Base-by-base conservation (phyloP, 2,888 invertebrate genomes). In the Merodon equestris region DNA sequence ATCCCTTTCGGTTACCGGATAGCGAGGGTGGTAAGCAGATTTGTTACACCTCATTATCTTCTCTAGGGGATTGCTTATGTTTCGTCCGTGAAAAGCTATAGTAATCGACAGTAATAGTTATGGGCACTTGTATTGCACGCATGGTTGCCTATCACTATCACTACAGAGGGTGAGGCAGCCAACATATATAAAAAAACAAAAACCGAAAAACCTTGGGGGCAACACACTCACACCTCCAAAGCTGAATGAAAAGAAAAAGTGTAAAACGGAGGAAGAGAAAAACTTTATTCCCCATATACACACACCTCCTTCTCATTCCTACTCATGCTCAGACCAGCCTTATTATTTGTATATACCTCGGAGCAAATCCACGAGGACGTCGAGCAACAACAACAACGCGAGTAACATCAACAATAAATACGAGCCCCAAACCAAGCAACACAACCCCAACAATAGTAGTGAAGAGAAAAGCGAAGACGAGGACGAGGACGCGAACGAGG, bases 281-380 rank as follows among this genome's bases (percentile, higher is more conserved):
- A 73, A 27, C 3, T 57, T 7, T 47, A 27, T 58, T 53, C 73
- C 15, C 50, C 63, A 18, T 19, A 50, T 58, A 58, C 68, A 79
- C 72, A 66, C 79, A 63, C 68, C 67, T 74, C 74, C 70, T 27
- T 27, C 7, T 2, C 27, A 2, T 4, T 27, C 3, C 3, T 70
- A 79, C 73, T 79, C 73, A 74, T 79, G 70, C 79, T 74, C 74
- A 79, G 79, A 73, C 77, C 73, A 68, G 76, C 77, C 73, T 73
- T 79, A 79, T 68, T 74, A 70, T 70, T 74, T 79, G 73, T 79
- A 79, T 61, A 67, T 60, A 73, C 58, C 63, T 40, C 58, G 50
- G 34, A 64, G 50, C 72, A 68, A 58, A 10, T 51, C 74, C 73
- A 79, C 79, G 79, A 74, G 74, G 74, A 64, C 57, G 40, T 38